Conservation (phyloP, 1,140 invertebrate genomes). For the Pantala flavescens region DNA sequence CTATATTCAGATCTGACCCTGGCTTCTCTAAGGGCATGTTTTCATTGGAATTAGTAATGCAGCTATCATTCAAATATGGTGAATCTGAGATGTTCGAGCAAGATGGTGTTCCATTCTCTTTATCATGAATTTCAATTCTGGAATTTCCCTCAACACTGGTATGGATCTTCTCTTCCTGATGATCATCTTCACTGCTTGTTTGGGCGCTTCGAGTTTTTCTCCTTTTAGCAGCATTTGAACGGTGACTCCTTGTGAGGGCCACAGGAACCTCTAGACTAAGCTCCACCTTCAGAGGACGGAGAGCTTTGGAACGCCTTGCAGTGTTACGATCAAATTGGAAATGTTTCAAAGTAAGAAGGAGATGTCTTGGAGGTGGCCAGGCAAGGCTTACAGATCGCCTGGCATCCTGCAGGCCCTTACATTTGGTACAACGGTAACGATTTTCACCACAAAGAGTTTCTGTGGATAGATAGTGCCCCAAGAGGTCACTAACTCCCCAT, state of each 20-base stretch:
- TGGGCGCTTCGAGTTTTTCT: background rate
- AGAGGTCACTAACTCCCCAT: constrained; percentile 47
- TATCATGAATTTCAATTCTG: background rate
- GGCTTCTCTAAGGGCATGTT: background rate
- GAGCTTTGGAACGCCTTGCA: constrained; percentile 54
- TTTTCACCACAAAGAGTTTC: constrained; percentile 72
- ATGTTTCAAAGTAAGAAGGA: constrained; percentile 69
- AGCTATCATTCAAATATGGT: background rate
- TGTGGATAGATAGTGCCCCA: constrained; percentile 62
- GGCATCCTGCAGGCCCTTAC: constrained; percentile 61
- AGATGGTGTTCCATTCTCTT: background rate
- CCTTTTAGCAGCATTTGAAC: background rate
- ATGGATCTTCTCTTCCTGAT: background rate
- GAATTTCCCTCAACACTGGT: background rate
- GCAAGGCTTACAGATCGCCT: constrained; percentile 60
- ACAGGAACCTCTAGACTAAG: constrained; percentile 32
- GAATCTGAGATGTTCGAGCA: background rate
- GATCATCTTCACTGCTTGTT: background rate
- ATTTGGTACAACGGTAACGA: constrained; percentile 68
- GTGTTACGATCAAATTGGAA: constrained; percentile 65
- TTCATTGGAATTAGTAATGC: background rate
- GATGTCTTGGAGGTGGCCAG: constrained; percentile 52
- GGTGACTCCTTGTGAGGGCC: constrained; percentile 24
- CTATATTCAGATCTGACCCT: background rate
- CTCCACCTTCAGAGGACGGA: constrained; percentile 31